These are phyloP conservation scores for Camponotus fellah DNA, from an alignment of 2,888 invertebrate genomes.

Conservation along the genomic window DNA sequence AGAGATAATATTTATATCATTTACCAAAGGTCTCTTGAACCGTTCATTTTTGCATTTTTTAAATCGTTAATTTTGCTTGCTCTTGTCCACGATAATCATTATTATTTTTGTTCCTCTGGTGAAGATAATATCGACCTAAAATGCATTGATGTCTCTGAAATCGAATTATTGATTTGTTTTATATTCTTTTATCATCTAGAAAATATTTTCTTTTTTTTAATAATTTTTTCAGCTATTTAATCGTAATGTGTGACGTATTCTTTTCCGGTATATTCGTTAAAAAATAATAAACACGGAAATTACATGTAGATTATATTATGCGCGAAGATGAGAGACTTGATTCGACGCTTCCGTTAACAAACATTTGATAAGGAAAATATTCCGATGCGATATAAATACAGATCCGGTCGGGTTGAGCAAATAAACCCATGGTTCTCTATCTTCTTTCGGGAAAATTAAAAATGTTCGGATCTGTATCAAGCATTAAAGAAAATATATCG, in stretches of 20 bases:
- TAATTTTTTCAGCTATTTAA: background rate
- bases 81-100: background rate
- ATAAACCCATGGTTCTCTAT: background rate
- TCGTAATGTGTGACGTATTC: background rate
- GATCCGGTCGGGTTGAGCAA: background rate
- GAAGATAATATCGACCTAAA: background rate
- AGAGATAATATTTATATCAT: background rate
- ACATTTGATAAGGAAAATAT: conserved; percentile 5
- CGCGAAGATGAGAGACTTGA: background rate
- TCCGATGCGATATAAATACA: conserved; percentile 6
- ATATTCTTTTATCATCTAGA: background rate
- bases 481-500: background rate
- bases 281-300: conserved; percentile 14
- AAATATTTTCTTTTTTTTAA: background rate
- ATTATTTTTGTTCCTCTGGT: background rate
- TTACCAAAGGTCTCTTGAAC: background rate
- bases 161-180: background rate
- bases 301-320: background rate
- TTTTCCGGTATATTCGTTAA: background rate
- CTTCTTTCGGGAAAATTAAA: background rate
- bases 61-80: background rate
- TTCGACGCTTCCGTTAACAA: conserved; percentile 1
- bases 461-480: background rate
- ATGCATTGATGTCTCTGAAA: background rate
- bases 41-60: background rate